Base-by-base conservation (phyloP, 2,113 vertebrate genomes). In the Trichechus manatus region DNA sequence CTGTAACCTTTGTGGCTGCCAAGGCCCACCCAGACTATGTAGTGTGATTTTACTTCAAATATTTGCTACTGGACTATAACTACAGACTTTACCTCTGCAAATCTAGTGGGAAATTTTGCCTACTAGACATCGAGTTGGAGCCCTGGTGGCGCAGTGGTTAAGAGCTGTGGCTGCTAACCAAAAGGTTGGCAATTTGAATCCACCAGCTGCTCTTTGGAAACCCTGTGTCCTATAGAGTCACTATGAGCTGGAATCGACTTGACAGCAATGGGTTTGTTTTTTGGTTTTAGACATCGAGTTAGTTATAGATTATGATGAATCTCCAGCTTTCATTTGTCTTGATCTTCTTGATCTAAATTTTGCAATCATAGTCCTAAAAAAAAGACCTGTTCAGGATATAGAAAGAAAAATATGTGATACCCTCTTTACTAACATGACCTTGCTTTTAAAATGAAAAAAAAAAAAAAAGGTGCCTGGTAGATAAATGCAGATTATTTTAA, bases 281-380 rank as follows among this genome's bases (percentile, higher is more conserved):
- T 47, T 47, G 47, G 47, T 47, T 47, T 56, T 56, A 56, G 53
- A 56, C 23, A 14, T 64, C 89, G 63, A 85, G 15, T 87, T 91
- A 82, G 20, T 88, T 92, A 74, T 17, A 87, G 44, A 72, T 79
- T 19, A 59, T 87, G 77, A 36, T 91, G 39, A 68, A 29, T 91
- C 23, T 95, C 59, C 36, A 91, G 70, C 20, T 83, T 87, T 75
- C 33, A 44, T 93, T 92, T 88, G 90, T 72, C 77, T 93, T 68
- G 20, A 89, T 87, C 47, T 78, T 72, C 77, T 93, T 68, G 20
- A 87, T 87, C 47, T 78, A 88, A 92, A 93, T 81, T 84, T 82
- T 86, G 66, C 42, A 90, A 50, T n/a, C 23, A 47, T 81, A 85
- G 66, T 66, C 95, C 89, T 90, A 96, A 92, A 39, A 96, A 72